Conservation (phyloP, 2,888 invertebrate genomes). For the Cantharis rufa region DNA sequence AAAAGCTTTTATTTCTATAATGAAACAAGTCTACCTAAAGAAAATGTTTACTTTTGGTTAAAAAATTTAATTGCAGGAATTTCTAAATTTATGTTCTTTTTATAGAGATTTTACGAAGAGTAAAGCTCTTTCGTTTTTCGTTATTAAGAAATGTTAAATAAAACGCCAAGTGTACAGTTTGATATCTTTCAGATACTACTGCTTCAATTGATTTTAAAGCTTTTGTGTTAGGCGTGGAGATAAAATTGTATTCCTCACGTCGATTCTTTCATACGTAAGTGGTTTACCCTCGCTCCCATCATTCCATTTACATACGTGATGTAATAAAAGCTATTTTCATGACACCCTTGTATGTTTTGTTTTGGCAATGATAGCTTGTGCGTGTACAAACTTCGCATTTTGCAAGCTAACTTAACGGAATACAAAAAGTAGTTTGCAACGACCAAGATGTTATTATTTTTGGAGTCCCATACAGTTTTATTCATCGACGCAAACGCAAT, state of each 20-base stretch:
- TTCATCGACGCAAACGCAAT: background rate
- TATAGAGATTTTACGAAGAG: background rate
- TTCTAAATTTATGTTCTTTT: background rate
- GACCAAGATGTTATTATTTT: background rate
- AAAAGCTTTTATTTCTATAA: background rate
- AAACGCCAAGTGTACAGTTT: conserved; percentile 6
- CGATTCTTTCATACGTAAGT: conserved; percentile 30
- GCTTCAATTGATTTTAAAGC: conserved; percentile 27
- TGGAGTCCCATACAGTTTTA: background rate
- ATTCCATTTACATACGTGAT: conserved; percentile 39
- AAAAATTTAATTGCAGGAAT: background rate
- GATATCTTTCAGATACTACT: conserved; percentile 14
- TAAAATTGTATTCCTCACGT: conserved; percentile 27
- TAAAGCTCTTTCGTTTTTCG: background rate
- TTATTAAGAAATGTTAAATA: background rate
- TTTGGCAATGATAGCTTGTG: conserved; percentile 26
- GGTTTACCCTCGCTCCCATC: conserved; percentile 34
- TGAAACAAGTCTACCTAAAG: background rate
- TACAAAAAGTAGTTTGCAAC: background rate
- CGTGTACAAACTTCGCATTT: conserved; percentile 30
- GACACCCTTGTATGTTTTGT: conserved; percentile 31
- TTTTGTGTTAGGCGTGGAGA: conserved; percentile 17
- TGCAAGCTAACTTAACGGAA: background rate
- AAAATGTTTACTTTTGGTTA: background rate
- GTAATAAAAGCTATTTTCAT: conserved; percentile 36